These are phyloP conservation scores for Caenorhabditis zanzibari DNA, from an alignment of 2,888 invertebrate genomes.

Conservation along the genomic window DNA sequence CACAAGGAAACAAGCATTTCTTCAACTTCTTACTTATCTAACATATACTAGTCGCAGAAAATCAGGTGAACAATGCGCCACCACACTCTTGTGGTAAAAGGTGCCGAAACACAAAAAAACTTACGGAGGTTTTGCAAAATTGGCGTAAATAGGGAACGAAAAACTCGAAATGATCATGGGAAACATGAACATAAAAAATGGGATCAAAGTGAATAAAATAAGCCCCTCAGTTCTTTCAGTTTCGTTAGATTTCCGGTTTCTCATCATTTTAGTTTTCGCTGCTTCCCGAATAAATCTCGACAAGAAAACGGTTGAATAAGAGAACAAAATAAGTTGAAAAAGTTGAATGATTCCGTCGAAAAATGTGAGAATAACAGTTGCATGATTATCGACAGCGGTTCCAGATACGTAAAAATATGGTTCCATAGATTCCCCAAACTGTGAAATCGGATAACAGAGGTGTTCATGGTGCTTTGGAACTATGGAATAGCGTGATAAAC, in stretches of 20 bases:
- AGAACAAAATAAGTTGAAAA: background rate
- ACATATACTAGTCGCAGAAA: background rate
- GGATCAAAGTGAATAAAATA: background rate
- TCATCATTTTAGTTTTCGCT: background rate
- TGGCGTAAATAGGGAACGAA: background rate
- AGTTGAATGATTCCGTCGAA: slow-evolving; percentile 1
- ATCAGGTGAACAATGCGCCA: background rate
- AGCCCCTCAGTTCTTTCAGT: slow-evolving; percentile 7
- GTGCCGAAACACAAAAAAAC: background rate
- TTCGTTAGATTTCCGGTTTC: background rate
- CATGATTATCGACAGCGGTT: background rate
- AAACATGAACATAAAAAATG: background rate
- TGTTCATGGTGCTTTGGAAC: background rate
- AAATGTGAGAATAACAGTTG: background rate
- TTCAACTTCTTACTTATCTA: too few species aligned
- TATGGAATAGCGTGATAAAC: background rate
- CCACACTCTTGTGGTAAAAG: background rate
- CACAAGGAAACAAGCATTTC: background rate
- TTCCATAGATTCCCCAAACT: background rate
- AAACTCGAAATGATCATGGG: slow-evolving; percentile 3
- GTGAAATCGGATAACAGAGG: background rate
- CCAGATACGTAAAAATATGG: background rate
- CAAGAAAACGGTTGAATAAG: background rate
- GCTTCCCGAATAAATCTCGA: background rate
- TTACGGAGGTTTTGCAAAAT: background rate